phyloP scores from a whole-genome alignment of 1,140 invertebrate genomes.

The Brachystomella parvula region DNA sequence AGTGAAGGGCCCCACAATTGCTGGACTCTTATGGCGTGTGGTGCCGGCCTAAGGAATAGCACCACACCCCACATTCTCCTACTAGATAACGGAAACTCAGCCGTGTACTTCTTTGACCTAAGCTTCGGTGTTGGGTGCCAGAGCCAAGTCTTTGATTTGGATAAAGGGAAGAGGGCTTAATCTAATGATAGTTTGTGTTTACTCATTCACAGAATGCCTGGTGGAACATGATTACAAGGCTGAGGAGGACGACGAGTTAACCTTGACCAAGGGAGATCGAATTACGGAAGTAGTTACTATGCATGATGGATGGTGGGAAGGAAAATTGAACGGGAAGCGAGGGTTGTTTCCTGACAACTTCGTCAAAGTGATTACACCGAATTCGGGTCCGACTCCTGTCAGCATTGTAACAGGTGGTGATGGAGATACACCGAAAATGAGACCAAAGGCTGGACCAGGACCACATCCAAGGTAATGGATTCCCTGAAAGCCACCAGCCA shows the following conservation, averaged over 20 bases:
- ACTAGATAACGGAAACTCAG: too few relatives aligned
- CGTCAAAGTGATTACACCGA: slow-evolving; percentile 57
- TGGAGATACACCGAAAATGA: slow-evolving; percentile 8
- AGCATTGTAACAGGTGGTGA: neutral
- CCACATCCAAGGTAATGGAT: slow-evolving; percentile 12
- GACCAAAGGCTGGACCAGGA: neutral
- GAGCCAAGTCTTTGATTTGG: neutral
- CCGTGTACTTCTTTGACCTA: too few relatives aligned
- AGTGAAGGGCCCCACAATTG: too few relatives aligned
- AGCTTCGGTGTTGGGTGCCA: too few relatives aligned
- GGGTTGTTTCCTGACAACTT: slow-evolving; percentile 98
- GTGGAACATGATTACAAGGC: slow-evolving; percentile 59
- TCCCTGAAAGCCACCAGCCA: neutral
- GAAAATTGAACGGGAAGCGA: slow-evolving; percentile 72
- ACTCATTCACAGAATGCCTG: neutral
- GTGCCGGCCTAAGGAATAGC: too few relatives aligned
- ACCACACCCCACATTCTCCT: too few relatives aligned
- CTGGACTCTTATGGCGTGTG: too few relatives aligned
- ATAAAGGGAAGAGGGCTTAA: neutral
- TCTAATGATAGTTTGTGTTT: neutral
- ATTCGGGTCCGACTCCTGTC: neutral
- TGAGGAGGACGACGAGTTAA: slow-evolving; percentile 72
- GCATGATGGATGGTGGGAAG: slow-evolving; percentile 93
- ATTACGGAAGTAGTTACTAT: slow-evolving; percentile 74
- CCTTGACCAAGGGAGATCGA: slow-evolving; percentile 77